Evolutionary conservation across 2,113 vertebrate species (phyloP).

Genomic region (Podarcis cretensis): DNA sequence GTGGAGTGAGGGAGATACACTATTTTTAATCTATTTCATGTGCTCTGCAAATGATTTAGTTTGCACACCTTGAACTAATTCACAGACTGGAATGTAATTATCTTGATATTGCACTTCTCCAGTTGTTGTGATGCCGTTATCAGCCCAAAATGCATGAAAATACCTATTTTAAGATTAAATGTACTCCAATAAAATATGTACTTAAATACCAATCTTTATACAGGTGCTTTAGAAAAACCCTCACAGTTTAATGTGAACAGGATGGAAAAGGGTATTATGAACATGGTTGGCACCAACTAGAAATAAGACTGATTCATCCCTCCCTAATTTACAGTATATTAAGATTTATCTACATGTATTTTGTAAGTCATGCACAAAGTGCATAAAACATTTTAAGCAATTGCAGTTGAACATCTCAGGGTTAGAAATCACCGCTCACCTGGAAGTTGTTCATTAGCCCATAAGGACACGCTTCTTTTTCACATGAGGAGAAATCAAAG

Average conservation of each 20-base stretch:
- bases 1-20: not conserved
- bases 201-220: not conserved
- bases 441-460: slow-evolving; percentile 91
- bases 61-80: too few relatives aligned
- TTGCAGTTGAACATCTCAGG: not conserved
- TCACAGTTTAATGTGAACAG: too few relatives aligned
- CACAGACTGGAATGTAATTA: too few relatives aligned
- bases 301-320: not conserved
- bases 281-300: too few relatives aligned
- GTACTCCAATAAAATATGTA: not conserved
- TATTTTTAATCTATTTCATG: not conserved
- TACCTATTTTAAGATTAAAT: too few relatives aligned
- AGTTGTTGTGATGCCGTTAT: too few relatives aligned
- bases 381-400: not conserved
- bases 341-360: not conserved
- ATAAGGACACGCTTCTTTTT: slow-evolving; percentile 73
- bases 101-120: too few relatives aligned
- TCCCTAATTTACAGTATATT: not conserved
- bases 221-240: too few relatives aligned
- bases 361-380: not conserved
- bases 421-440: slow-evolving; percentile 67
- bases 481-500: slow-evolving; percentile 90
- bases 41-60: too few relatives aligned
- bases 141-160: too few relatives aligned
- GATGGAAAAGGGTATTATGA: too few relatives aligned